phyloP scores from a whole-genome alignment of 1,140 invertebrate species.

The Drepana arcuata region DNA sequence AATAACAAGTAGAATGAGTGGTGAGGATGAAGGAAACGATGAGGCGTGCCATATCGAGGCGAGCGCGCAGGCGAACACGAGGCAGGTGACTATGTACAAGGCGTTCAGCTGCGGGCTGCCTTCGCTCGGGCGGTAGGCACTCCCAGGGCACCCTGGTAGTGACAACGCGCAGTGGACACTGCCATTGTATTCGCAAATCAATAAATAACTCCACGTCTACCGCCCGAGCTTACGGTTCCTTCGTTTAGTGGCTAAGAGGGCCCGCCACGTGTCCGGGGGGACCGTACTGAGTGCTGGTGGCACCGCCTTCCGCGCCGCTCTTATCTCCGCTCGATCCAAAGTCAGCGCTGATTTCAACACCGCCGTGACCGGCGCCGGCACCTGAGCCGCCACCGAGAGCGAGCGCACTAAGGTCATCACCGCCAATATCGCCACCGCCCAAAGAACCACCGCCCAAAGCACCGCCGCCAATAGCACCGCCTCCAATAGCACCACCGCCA shows the following conservation, averaged over 20 bases:
- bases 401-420: constrained; percentile 17
- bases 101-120: constrained; percentile 25
- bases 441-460: constrained; percentile 22
- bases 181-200: no score
- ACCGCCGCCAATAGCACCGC: constrained; percentile 27
- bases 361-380: constrained; percentile 27
- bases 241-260: constrained; percentile 50
- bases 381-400: constrained; percentile 19
- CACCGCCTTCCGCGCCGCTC: constrained; percentile 38
- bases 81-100: constrained; percentile 50
- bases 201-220: constrained; percentile 30
- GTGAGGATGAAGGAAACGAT: constrained; percentile 28
- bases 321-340: constrained; percentile 43
- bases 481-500: constrained; percentile 20
- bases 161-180: background rate
- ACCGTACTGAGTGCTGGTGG: constrained; percentile 54
- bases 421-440: constrained; percentile 33
- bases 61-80: constrained; percentile 27
- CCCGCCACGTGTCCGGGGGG: constrained; percentile 60
- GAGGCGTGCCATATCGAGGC: constrained; percentile 17
- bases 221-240: constrained; percentile 23
- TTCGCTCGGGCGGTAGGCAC: constrained; percentile 1
- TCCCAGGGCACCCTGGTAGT: background rate
- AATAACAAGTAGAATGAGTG: constrained; percentile 63
- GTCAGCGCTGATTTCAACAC: constrained; percentile 36